Evolutionary conservation across 2,113 vertebrate species (phyloP), one percentile per base, ranked within the genome.

Genomic region (Rhynchopsitta pachyrhyncha): DNA sequence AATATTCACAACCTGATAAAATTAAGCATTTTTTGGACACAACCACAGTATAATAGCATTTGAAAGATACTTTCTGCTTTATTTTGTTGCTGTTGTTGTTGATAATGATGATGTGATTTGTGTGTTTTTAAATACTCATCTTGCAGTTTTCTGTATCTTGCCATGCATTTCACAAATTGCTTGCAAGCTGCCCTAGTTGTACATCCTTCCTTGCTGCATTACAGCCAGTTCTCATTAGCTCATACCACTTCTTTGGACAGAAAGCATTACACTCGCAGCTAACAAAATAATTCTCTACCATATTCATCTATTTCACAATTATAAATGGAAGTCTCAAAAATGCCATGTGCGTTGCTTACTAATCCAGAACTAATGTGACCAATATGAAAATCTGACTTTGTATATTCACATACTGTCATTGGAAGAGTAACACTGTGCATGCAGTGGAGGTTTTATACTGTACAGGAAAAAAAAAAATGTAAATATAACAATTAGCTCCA

Each of bases 401-500:
- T 74, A 9, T n/a, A n/a, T 39, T 53, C 39, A 69, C 20, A 7
- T 8, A 7, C 28, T 55, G 82, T 63, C 42, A 27, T 9, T 86
- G 62, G 75, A 73, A 95, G 92, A 93, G 77, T 37, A 88, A 35
- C 5, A 17, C 29, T 64, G 57, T 35, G 16, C 33, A 4, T 16
- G 80, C 66, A 53, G 71, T 9, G 17, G 81, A 96, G 68, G 19
- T 91, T 93, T 96, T 91, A 86, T 75, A 37, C 78, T 88, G 78
- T 86, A 88, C 1, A 4, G 95, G 27, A 4, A 90, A 97, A 97
- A 97, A 97, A 92, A 94, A 86, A 82, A 94, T 92, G 83, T 97
- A 98, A 97, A 97, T 96, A 93, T 60, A 95, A 68, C 76, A 22
- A 95, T 90, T 53, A 95, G 46, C 86, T 90, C 33, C 39, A 35